Evolutionary conservation across 2,797 vertebrate genomes (phyloP).

Genomic region (Sebastes dallii): DNA sequence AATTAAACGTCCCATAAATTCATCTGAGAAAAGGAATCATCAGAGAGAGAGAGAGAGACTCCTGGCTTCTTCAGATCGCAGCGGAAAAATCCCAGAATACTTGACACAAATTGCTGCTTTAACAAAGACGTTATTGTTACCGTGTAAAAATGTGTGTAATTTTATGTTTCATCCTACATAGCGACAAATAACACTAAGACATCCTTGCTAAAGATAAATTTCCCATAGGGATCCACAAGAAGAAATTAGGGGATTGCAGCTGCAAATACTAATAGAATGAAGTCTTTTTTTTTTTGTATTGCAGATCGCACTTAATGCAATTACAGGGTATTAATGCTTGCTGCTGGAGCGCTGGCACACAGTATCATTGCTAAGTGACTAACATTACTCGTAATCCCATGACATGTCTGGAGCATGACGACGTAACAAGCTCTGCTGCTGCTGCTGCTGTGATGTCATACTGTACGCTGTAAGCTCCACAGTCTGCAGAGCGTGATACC

Average conservation of each 20-base stretch:
- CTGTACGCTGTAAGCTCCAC: neutral
- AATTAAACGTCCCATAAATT: slow-evolving; percentile 18
- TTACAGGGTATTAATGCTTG: slow-evolving; percentile 54
- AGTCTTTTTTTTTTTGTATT: slow-evolving; percentile 35
- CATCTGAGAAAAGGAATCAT: slow-evolving; percentile 5
- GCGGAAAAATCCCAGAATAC: neutral
- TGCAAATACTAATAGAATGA: slow-evolving; percentile 2
- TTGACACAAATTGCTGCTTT: slow-evolving; percentile 15
- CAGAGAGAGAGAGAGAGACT: neutral
- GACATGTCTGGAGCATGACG: slow-evolving; percentile 44
- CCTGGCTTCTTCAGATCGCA: neutral
- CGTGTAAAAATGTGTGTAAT: neutral
- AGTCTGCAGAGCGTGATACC: slow-evolving; percentile 7
- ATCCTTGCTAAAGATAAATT: neutral
- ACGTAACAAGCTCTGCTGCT: slow-evolving; percentile 18
- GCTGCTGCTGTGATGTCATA: slow-evolving; percentile 37
- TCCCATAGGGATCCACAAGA: neutral
- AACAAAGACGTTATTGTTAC: slow-evolving; percentile 8
- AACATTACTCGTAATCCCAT: slow-evolving; percentile 58
- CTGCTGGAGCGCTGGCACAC: slow-evolving; percentile 27
- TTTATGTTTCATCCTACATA: neutral
- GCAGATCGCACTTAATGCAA: slow-evolving; percentile 63
- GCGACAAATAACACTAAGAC: neutral
- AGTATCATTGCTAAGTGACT: slow-evolving; percentile 49
- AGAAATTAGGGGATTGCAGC: slow-evolving; percentile 5